Base-by-base conservation (phyloP, 2,888 invertebrate genomes). In the Tridacna gigas region DNA sequence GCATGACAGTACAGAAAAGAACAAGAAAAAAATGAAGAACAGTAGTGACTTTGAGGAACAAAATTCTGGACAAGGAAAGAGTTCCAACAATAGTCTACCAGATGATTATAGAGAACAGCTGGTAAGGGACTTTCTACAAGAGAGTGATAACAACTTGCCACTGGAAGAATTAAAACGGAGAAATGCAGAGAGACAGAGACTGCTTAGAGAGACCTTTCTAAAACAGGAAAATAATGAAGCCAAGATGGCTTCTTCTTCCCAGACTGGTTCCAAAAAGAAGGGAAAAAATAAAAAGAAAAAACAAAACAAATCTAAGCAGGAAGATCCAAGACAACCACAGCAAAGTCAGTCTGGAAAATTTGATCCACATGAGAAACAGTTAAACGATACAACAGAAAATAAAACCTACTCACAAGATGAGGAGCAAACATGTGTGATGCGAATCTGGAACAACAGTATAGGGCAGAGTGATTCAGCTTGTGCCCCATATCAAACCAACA, bases 351-450 rank as follows among this genome's bases (percentile, higher is more conserved):
- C 22, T 2, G 51, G 65, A n/a, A 65, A 61, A 9, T 20, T 22
- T 7, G 51, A 26, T 0, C 37, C 25, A 61, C 80, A 74, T 77
- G 83, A 83, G 51, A 83, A 80, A 61, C 77, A 76, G 56, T 71
- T 75, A 9, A 67, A 65, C 0, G 76, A 80, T 65, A 45, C 67
- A 1, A 56, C 26, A 56, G 77, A 71, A 60, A 71, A 61, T 63
- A 48, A 65, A 48, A 78, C 77, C 11, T 78, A 63, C 74, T 79
- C 77, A 13, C 77, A 83, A 74, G 89, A 89, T 77, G 77, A 84
- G 18, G 90, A 91, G 5, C 86, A 90, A 67, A 91, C 91, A 20
- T 86, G 89, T 88, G 88, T 90, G 25, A 79, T 91, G 80, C 83
- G 83, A 78, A 61, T 85, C 20, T 90, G 89, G 89, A 77, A 75